Evolutionary conservation across 2,797 vertebrate species (phyloP).

Genomic region (Enteromius viviparus): DNA sequence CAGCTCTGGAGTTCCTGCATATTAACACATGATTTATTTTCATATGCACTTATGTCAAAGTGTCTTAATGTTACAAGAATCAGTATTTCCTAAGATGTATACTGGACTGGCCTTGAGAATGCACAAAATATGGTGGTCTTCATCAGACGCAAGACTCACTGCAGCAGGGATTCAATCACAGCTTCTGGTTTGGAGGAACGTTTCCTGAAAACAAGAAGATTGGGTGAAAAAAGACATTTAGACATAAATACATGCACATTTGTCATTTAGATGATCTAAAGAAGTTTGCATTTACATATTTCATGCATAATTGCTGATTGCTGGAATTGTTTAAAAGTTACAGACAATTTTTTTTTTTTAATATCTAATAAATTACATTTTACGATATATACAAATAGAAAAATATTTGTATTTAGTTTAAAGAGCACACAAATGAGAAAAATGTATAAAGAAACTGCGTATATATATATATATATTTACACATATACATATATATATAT

Average conservation of each 20-base stretch:
- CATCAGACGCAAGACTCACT: slow-evolving; percentile 76
- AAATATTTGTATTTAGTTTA: too few species aligned
- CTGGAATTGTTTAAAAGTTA: too few species aligned
- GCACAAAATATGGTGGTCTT: neutral
- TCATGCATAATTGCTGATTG: too few species aligned
- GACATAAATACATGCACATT: neutral
- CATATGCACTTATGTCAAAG: slow-evolving; percentile 21
- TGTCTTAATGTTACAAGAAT: slow-evolving; percentile 28
- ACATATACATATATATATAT: too few species aligned
- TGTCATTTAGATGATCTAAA: too few species aligned
- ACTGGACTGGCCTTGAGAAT: slow-evolving; percentile 30
- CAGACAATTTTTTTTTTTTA: too few species aligned
- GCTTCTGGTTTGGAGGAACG: slow-evolving; percentile 91
- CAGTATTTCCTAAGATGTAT: slow-evolving; percentile 51
- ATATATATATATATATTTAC: too few species aligned
- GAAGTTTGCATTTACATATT: too few species aligned
- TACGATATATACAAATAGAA: too few species aligned
- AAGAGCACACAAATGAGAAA: too few species aligned
- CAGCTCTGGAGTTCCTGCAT: slow-evolving; percentile 29
- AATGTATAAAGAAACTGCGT: too few species aligned
- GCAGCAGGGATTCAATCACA: slow-evolving; percentile 92
- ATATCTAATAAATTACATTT: too few species aligned
- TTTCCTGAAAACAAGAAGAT: slow-evolving; percentile 80
- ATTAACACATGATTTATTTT: slow-evolving; percentile 31
- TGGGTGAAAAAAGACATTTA: neutral